phyloP scores from a whole-genome alignment of 1,140 invertebrate species.

The Steinernema feltiae region DNA sequence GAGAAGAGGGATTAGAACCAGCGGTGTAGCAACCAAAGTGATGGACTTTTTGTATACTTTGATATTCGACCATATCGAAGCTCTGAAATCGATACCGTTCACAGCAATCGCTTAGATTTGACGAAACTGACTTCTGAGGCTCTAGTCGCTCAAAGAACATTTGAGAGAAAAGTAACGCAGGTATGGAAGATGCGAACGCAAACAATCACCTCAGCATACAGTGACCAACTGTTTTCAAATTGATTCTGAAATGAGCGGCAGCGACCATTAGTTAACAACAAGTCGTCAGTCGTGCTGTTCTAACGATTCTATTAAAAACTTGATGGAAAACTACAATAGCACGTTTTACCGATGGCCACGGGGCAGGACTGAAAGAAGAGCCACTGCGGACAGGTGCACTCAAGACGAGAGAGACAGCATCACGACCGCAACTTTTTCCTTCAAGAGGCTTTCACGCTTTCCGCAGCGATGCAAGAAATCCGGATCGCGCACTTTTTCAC shows the following conservation, averaged over 20 bases:
- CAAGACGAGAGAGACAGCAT: background rate
- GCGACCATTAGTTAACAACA: too few species aligned
- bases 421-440: background rate
- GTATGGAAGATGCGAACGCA: background rate
- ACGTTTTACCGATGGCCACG: too few species aligned
- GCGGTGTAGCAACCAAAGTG: background rate
- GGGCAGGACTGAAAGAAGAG: background rate
- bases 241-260: background rate
- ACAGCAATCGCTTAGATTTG: background rate
- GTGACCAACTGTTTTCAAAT: background rate
- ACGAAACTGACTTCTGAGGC: background rate
- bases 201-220: background rate
- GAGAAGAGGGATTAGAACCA: slow-evolving; percentile 12
- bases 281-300: too few species aligned
- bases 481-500: background rate
- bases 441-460: background rate
- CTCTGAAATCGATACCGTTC: background rate
- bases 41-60: slow-evolving; percentile 16
- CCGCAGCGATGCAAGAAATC: background rate
- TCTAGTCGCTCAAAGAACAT: background rate
- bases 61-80: background rate
- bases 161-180: background rate
- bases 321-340: background rate
- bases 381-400: background rate
- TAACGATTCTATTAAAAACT: too few species aligned